A percentile compares a stretch with the other conserved stretches of the same genome.
Conservation (phyloP, 1,140 invertebrate genomes). For the Limonius californicus region DNA sequence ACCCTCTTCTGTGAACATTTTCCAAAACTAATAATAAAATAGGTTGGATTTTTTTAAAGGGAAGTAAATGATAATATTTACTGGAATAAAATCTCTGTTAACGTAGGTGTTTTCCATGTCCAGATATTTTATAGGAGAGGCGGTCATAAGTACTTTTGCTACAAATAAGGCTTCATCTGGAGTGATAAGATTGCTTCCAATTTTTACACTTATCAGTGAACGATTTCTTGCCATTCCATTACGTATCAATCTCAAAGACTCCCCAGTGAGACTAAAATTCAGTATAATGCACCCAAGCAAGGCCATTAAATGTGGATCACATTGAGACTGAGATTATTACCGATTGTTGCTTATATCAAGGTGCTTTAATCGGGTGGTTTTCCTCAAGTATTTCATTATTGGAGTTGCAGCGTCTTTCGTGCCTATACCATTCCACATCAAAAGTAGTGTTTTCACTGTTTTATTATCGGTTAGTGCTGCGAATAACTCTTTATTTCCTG, state of each 20-base stretch:
- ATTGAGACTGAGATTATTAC: too few species aligned
- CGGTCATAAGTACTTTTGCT: slow-evolving; percentile 20
- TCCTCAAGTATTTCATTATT: slow-evolving; percentile 32
- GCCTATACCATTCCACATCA: slow-evolving; percentile 40
- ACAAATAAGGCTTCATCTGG: slow-evolving; percentile 42
- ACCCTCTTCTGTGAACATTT: slow-evolving; percentile 34
- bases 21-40: slow-evolving; percentile 35
- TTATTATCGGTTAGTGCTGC: slow-evolving; percentile 21
- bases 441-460: slow-evolving; percentile 29
- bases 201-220: slow-evolving; percentile 42
- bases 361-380: slow-evolving; percentile 25
- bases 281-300: too few species aligned
- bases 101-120: slow-evolving; percentile 48
- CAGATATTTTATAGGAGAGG: slow-evolving; percentile 37
- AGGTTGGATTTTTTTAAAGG: too few species aligned
- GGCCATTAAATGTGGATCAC: too few species aligned
- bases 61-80: slow-evolving; percentile 16
- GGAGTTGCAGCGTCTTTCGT: slow-evolving; percentile 18
- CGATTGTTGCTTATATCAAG: slow-evolving; percentile 40
- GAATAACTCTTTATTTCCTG: neutral
- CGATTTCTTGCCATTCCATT: slow-evolving; percentile 40
- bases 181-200: slow-evolving; percentile 49
- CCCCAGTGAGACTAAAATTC: slow-evolving; percentile 28
- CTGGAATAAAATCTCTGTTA: slow-evolving; percentile 41
- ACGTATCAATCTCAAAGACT: slow-evolving; percentile 21